A percentile compares a stretch with the other conserved stretches of the same genome.
phyloP scores from a whole-genome alignment of 2,797 vertebrate species.

The Pseudomugil gertrudae region DNA sequence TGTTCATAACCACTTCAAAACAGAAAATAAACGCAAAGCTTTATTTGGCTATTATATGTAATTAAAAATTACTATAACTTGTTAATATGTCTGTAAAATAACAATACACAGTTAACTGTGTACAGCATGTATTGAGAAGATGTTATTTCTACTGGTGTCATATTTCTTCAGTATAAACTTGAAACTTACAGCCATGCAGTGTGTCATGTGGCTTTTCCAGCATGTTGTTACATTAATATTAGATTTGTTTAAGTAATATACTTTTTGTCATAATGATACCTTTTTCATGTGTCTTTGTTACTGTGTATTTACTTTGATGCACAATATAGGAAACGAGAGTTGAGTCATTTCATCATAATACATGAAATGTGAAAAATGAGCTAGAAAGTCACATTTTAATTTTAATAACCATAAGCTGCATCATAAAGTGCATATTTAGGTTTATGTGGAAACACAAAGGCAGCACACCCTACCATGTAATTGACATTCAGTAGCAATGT shows the following conservation, averaged over 20 bases:
- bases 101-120: background rate
- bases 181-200: conserved; percentile 24
- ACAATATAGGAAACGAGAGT: background rate
- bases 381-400: background rate
- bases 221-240: background rate
- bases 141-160: background rate
- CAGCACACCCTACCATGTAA: background rate
- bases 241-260: background rate
- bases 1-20: conserved; percentile 8
- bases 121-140: background rate
- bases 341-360: background rate
- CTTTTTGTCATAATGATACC: background rate
- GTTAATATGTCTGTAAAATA: background rate
- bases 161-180: conserved; percentile 53
- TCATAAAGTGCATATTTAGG: background rate
- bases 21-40: background rate
- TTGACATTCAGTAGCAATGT: conserved; percentile 11
- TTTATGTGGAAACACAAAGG: background rate
- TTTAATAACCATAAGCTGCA: background rate
- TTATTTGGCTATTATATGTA: background rate
- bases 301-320: background rate
- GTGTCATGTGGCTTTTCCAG: background rate
- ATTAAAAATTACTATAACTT: background rate
- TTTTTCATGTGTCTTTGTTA: background rate
- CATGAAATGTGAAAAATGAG: background rate